Evolutionary conservation across 2,888 invertebrate species (phyloP).

Genomic region (Linnaemya vulpina): DNA sequence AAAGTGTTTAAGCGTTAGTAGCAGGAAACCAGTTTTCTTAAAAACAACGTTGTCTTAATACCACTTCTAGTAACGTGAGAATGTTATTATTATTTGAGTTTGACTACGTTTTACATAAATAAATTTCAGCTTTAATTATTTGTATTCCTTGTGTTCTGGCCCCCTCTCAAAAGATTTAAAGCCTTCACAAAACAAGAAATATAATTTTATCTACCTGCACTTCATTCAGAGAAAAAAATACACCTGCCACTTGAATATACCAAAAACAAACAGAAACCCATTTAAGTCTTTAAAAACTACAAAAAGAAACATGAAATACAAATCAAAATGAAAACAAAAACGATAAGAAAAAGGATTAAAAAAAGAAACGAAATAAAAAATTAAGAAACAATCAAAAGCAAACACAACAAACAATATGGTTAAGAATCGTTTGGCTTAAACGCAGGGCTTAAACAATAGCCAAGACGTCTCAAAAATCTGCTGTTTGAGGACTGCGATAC

Average conservation of each 20-base stretch:
- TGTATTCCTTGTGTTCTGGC: background rate
- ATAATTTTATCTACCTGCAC: slow-evolving; percentile 44
- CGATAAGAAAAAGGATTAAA: slow-evolving; percentile 5
- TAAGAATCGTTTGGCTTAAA: background rate
- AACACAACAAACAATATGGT: background rate
- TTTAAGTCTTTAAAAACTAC: slow-evolving; percentile 11
- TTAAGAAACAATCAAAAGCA: too few relatives aligned
- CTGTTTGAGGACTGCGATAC: background rate
- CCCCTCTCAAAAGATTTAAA: background rate
- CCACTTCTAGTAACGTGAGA: background rate
- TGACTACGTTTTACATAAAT: background rate
- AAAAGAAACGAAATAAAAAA: background rate
- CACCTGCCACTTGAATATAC: slow-evolving; percentile 54
- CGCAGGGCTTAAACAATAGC: background rate
- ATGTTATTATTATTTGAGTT: background rate
- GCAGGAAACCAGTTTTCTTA: background rate
- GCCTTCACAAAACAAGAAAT: slow-evolving; percentile 27
- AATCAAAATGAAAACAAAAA: background rate
- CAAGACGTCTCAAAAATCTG: background rate
- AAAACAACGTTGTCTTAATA: background rate
- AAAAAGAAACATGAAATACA: background rate
- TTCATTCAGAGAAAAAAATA: slow-evolving; percentile 41
- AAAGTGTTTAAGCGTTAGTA: too few relatives aligned
- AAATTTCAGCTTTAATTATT: background rate
- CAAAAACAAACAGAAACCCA: background rate